Base-by-base conservation (phyloP, 2,113 vertebrate genomes). In the Suncus etruscus region DNA sequence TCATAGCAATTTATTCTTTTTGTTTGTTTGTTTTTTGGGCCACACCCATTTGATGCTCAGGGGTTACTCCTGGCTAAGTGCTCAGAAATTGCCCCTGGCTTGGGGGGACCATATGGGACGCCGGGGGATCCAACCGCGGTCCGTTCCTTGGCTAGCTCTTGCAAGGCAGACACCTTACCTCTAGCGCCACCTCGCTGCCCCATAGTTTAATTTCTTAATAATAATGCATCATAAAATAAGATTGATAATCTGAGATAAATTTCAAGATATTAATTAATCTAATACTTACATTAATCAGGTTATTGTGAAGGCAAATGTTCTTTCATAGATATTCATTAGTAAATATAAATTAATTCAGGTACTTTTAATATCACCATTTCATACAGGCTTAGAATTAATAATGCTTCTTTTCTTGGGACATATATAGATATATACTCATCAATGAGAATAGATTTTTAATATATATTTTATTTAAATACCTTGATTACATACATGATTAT, bases 221-320 rank as follows among this genome's bases (percentile, higher is more conserved):
- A 90, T 85, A 92, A 89, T 88, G n/a, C 65, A 83, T 77, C 90
- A 91, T 95, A 95, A 81, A 95, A 93, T 10, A 51, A 92, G 74
- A 94, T 80, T 83, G 58, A 73, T 93, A 94, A 5, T 11, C 92
- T 91, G 85, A 86, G 73, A 80, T 79, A 93, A 93, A 84, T n/a
- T 72, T n/a, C 80, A 72, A 94, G 48, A 50, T 90, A 93, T 68
- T 93, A 94, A 94, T 83, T 58, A 69, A 78, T 69, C 86, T 86
- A 90, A 87, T 3, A 80, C 12, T 83, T 85, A 31, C 20, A 94
- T 94, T 91, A 91, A 69, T 94, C 31, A 81, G 39, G 8, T 48
- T 87, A 73, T 54, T 92, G 39, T 83, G 20, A 29, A 80, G 66
- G 1, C 76, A 87, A 85, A 87, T 87, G 65, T 80, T 87, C 47